phyloP scores from a whole-genome alignment of 2,797 vertebrate species.

The Naso thynnoides region DNA sequence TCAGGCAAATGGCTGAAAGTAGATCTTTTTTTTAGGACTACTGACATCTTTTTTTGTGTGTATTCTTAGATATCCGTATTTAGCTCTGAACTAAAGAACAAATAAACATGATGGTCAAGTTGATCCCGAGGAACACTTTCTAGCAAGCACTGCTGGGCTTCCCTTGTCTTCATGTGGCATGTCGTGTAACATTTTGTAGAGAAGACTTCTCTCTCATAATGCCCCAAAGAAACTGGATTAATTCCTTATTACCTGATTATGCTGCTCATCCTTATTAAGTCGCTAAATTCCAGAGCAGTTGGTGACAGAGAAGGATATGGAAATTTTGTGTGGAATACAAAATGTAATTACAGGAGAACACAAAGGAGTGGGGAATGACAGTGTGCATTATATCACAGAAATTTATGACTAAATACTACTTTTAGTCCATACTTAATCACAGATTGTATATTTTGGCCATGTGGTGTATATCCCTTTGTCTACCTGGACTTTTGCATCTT shows the following conservation, averaged over 20 bases:
- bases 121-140: not conserved
- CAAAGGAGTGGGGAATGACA: not conserved
- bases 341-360: not conserved
- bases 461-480: not conserved
- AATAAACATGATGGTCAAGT: not conserved
- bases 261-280: slow-evolving; percentile 24
- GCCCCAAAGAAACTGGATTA: slow-evolving; percentile 22
- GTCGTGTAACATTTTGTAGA: slow-evolving; percentile 6
- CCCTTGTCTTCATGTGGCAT: not conserved
- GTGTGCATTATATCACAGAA: not conserved
- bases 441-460: not conserved
- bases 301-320: slow-evolving; percentile 2
- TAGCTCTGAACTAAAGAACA: not conserved
- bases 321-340: slow-evolving; percentile 13
- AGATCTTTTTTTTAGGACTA: no score
- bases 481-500: no score
- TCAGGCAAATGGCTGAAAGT: no score
- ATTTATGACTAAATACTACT: not conserved
- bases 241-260: slow-evolving; percentile 35
- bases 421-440: not conserved
- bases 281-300: slow-evolving; percentile 18
- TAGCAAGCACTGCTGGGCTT: not conserved
- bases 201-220: slow-evolving; percentile 6
- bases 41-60: no score
- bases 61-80: no score